Base-by-base conservation (phyloP, 2,888 invertebrate species). In the Agonopterix alstromeriana region DNA sequence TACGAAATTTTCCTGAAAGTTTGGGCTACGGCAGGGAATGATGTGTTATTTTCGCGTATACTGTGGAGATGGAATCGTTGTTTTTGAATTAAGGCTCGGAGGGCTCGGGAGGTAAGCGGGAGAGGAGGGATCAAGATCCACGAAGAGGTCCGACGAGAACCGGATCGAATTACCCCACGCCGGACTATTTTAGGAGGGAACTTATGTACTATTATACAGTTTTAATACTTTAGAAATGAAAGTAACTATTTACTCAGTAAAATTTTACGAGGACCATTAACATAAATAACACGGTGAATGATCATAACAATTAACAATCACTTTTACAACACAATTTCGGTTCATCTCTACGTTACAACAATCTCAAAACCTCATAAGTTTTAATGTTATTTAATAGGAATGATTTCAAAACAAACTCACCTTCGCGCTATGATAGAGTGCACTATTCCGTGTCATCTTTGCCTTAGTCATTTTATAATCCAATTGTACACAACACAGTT, bases 361-460 rank as follows among this genome's bases (percentile, higher is more conserved):
- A 38, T 38, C n/a, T n/a, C 38, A 38, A 38, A 38, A 40, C 38
- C 10, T 46, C 10, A 8, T 3, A 9, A 7, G 12, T 9, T 45
- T 10, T 35, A 40, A 46, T 12, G 57, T 48, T 53, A 59, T 54
- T 45, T 55, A 54, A 48, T 53, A 57, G 8, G 40, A 35, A 42
- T 49, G 40, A 40, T 48, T 47, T 57, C 55, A 48, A 43, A 52
- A 56, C 58, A 64, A 67, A 67, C 86, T 88, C 74, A 94, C 94
- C 93, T 94, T 94, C 48, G 93, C 93, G 69, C 94, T 92, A 82
- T 94, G 94, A 77, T 91, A 94, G 52, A 94, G 90, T 58, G 94
- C 94, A 70, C 90, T 91, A 54, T 87, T 89, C 67, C 88, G 73
- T 49, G 86, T 89, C 61, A 76, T 73, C 73, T 91, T 92, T 51